Percentiles rank a stretch among this genome's conserved stretches.
These are phyloP conservation scores for Psylliodes chrysocephalus DNA, from an alignment of 2,888 invertebrate genomes.

Conservation along the genomic window DNA sequence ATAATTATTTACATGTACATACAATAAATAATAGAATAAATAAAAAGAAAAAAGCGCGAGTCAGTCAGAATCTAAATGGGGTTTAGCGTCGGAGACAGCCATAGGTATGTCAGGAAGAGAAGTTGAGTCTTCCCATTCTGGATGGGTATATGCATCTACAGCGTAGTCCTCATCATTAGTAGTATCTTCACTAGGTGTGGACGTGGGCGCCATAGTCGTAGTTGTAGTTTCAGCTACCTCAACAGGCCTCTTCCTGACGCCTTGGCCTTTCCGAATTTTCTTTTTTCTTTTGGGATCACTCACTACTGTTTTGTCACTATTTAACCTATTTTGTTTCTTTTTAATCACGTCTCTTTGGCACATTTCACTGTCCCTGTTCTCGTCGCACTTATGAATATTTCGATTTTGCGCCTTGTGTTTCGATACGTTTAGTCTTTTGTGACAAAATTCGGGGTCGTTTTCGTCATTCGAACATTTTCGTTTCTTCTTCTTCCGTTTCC, in stretches of 20 bases:
- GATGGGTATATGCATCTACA: conserved; percentile 61
- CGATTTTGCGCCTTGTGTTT: conserved; percentile 64
- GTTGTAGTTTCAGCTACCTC: conserved; percentile 58
- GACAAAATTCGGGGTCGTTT: conserved; percentile 48
- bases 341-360: conserved; percentile 63
- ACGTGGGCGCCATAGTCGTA: conserved; percentile 61
- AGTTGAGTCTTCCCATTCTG: conserved; percentile 63
- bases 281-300: conserved; percentile 62
- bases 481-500: conserved; percentile 66
- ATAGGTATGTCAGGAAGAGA: conserved; percentile 54
- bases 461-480: conserved; percentile 59
- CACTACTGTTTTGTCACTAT: conserved; percentile 52
- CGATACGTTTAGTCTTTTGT: conserved; percentile 55
- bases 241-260: conserved; percentile 64
- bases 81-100: conserved; percentile 50
- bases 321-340: conserved; percentile 53
- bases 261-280: conserved; percentile 62
- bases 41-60: conserved; percentile 56
- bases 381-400: conserved; percentile 54
- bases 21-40: conserved; percentile 65
- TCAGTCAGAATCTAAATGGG: conserved; percentile 59
- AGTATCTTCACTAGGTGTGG: conserved; percentile 66
- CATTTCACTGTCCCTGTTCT: conserved; percentile 57
- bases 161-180: conserved; percentile 62
- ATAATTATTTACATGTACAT: conserved; percentile 62